phyloP scores from a whole-genome alignment of 2,888 invertebrate genomes.

The Tetramorium bicarinatum region DNA sequence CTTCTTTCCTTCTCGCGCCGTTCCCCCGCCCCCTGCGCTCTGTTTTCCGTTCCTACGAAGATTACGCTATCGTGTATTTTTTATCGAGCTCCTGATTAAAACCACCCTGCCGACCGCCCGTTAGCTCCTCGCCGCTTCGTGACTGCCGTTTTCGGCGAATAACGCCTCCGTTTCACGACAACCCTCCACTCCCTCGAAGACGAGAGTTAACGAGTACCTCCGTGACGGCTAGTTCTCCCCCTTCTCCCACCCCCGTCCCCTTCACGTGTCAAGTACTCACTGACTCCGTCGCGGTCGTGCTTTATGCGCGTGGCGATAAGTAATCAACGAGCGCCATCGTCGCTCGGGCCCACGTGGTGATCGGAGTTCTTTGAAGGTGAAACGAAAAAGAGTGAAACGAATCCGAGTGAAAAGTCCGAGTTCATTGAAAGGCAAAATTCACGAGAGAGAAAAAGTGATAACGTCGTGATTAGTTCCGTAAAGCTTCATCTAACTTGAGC shows the following conservation, averaged over 20 bases:
- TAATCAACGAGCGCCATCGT: constrained; percentile 60
- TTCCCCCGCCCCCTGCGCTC: constrained; percentile 48
- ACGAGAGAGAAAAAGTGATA: background rate
- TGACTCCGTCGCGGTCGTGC: constrained; percentile 65
- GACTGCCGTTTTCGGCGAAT: constrained; percentile 70
- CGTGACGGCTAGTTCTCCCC: constrained; percentile 62
- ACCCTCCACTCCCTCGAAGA: constrained; percentile 58
- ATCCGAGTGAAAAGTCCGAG: background rate
- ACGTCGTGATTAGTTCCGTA: background rate
- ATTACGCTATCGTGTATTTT: constrained; percentile 80
- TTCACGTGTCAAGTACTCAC: constrained; percentile 71
- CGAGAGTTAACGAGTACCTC: constrained; percentile 75
- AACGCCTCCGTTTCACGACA: constrained; percentile 72
- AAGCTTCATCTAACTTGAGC: background rate
- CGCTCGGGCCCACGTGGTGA: constrained; percentile 13
- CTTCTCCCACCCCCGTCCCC: background rate
- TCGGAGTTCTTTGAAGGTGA: constrained; percentile 13
- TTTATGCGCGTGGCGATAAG: constrained; percentile 69
- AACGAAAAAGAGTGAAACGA: background rate
- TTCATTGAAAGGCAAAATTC: constrained; percentile 1
- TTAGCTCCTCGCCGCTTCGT: constrained; percentile 47
- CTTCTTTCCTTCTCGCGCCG: constrained; percentile 46
- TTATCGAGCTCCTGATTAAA: constrained; percentile 78
- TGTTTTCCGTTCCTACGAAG: constrained; percentile 77
- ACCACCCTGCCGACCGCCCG: constrained; percentile 58